Conservation (phyloP, 2,888 invertebrate genomes). For the Hypomecis punctinalis region DNA sequence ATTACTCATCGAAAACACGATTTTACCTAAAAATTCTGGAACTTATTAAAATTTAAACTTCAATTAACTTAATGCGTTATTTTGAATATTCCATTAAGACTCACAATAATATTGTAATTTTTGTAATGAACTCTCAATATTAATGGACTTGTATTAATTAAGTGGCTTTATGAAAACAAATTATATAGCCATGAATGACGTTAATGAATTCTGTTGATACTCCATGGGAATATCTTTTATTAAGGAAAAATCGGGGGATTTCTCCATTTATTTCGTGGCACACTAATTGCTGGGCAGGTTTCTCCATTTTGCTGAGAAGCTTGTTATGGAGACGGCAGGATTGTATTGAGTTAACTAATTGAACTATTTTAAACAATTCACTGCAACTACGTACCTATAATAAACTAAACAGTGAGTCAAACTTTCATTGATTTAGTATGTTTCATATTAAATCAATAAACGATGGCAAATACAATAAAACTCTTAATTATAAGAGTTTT, state of each 20-base stretch:
- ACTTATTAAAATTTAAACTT: background rate
- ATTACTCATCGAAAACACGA: too few relatives aligned
- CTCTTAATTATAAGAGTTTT: too few relatives aligned
- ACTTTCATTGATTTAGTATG: too few relatives aligned
- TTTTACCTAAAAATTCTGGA: background rate
- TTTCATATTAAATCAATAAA: too few relatives aligned
- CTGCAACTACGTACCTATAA: too few relatives aligned
- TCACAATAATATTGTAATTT: conserved; percentile 8
- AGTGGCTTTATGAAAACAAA: conserved; percentile 17
- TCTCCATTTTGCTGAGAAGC: conserved; percentile 63
- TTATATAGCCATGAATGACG: conserved; percentile 11
- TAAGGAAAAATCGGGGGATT: conserved; percentile 67
- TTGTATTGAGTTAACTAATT: conserved; percentile 2
- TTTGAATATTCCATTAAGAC: conserved; percentile 10
- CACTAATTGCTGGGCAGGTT: conserved; percentile 69
- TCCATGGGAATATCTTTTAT: conserved; percentile 62
- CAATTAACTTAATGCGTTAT: conserved; percentile 7
- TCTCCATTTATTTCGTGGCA: conserved; percentile 70
- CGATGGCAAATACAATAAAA: too few relatives aligned
- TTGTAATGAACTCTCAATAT: conserved; percentile 12
- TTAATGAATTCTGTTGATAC: conserved; percentile 21
- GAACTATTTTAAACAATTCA: background rate
- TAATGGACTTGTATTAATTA: conserved; percentile 4
- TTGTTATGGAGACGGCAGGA: conserved; percentile 48
- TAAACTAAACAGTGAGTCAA: too few relatives aligned